phyloP scores from a whole-genome alignment of 92 coral and sea anemone species.

The Parazoanthus darwini region DNA sequence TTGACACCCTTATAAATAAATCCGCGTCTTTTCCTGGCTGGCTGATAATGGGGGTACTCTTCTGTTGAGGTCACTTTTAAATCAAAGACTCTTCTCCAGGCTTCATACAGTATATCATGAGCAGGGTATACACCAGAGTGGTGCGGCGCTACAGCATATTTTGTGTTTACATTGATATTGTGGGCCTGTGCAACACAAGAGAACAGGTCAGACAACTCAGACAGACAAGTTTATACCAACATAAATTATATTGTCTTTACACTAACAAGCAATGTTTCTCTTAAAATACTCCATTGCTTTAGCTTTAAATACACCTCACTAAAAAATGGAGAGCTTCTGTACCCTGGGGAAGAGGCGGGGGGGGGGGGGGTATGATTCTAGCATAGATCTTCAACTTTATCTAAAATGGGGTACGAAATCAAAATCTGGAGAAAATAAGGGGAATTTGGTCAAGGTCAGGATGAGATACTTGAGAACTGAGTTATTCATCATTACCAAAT shows the following conservation, averaged over 20 bases:
- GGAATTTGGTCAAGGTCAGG: no score
- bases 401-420: no score
- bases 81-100: constrained; percentile 72
- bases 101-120: constrained; percentile 83
- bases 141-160: constrained; percentile 93
- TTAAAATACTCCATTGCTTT: no score
- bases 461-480: not conserved
- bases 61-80: constrained; percentile 95
- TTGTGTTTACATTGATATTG: constrained; percentile 71
- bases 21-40: constrained; percentile 84
- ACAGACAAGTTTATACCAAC: not conserved
- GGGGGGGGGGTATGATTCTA: no score
- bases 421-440: no score
- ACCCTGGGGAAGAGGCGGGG: no score
- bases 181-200: constrained; percentile 57
- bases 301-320: no score
- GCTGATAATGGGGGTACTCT: constrained; percentile 91
- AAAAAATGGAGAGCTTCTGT: no score
- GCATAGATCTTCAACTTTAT: no score
- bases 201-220: not conserved
- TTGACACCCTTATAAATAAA: constrained; percentile 84
- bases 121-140: constrained; percentile 97
- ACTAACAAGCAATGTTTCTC: not conserved
- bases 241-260: not conserved
- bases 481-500: no score